Percentiles rank a stretch among this genome's conserved stretches.
These are phyloP conservation scores for Nineta flava DNA, from an alignment of 2,888 invertebrate genomes.

Conservation along the genomic window DNA sequence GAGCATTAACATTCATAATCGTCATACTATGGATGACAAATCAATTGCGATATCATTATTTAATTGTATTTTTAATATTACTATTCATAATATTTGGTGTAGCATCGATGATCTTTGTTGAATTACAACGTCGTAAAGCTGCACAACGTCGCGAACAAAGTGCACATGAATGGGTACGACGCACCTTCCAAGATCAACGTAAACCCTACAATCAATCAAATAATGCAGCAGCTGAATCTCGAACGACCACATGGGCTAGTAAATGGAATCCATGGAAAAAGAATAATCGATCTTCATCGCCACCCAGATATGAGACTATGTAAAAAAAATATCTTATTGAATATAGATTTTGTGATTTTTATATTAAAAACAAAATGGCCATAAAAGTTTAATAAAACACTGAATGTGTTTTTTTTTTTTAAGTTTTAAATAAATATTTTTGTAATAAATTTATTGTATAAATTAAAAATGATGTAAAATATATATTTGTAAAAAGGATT, in stretches of 20 bases:
- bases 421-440: background rate
- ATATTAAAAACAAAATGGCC: background rate
- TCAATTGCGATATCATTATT: background rate
- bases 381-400: background rate
- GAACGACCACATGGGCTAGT: background rate
- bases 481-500: background rate
- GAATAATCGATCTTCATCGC: background rate
- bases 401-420: background rate
- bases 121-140: constrained; percentile 16
- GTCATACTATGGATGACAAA: background rate
- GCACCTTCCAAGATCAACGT: background rate
- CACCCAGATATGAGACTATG: background rate
- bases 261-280: background rate
- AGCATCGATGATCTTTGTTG: constrained; percentile 16
- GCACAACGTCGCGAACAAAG: constrained; percentile 15
- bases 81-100: constrained; percentile 16
- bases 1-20: background rate
- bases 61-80: constrained; percentile 12
- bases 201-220: background rate
- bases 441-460: background rate
- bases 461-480: background rate
- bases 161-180: constrained; percentile 14
- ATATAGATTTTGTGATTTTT: background rate
- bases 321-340: background rate
- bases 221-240: background rate